These are phyloP conservation scores for Tortrix viridana DNA, from an alignment of 2,888 invertebrate species.

Conservation along the genomic window DNA sequence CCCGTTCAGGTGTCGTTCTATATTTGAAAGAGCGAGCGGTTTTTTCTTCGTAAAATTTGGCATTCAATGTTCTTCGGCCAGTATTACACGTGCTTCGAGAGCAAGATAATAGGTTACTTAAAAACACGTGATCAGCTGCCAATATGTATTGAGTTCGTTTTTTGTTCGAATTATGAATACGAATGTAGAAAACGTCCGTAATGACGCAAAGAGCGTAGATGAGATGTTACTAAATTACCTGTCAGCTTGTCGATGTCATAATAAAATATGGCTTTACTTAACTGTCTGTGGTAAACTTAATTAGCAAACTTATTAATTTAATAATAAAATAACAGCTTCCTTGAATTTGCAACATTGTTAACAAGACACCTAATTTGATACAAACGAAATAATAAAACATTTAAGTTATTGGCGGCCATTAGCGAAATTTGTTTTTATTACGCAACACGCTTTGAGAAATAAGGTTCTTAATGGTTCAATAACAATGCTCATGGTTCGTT, in stretches of 20 bases:
- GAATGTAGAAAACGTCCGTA: too few species aligned
- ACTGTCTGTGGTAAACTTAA: too few species aligned
- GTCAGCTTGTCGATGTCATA: too few species aligned
- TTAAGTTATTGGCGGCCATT: background rate
- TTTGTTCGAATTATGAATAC: constrained; percentile 1
- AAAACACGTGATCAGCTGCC: constrained; percentile 12
- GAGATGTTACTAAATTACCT: too few species aligned
- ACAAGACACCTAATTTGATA: constrained; percentile 2
- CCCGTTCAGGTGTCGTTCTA: constrained; percentile 47
- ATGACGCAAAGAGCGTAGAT: too few species aligned
- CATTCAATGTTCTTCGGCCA: constrained; percentile 27
- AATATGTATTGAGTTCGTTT: constrained; percentile 18
- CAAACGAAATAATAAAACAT: background rate
- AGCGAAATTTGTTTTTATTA: constrained; percentile 20
- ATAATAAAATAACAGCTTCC: background rate
- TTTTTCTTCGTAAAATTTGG: constrained; percentile 35
- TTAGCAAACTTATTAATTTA: too few species aligned
- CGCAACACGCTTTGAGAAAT: constrained; percentile 14
- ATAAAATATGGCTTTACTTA: too few species aligned
- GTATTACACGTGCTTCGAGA: constrained; percentile 26
- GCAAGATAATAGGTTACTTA: constrained; percentile 21
- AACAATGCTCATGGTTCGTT: constrained; percentile 15
- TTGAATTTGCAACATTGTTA: background rate
- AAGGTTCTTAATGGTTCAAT: constrained; percentile 25
- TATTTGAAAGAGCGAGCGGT: constrained; percentile 30